phyloP scores from a whole-genome alignment of 1,140 invertebrate genomes.

The Temnothorax curvispinosus region DNA sequence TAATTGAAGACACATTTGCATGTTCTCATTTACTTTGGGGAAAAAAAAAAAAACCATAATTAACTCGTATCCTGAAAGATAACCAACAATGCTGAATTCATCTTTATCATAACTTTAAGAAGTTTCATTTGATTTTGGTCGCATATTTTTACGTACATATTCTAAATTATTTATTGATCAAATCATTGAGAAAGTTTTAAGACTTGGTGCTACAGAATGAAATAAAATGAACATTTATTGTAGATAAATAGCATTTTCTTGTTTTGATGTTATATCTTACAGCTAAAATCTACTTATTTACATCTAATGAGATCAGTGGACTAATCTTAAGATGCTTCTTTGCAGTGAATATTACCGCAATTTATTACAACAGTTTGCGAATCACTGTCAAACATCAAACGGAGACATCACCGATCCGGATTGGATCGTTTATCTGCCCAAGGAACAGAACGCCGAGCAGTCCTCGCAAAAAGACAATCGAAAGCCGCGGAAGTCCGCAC shows the following conservation, averaged over 20 bases:
- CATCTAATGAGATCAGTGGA: neutral
- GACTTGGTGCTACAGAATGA: neutral
- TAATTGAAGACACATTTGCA: neutral
- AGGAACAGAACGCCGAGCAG: constrained; percentile 67
- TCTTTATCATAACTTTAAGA: neutral
- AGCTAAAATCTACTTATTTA: neutral
- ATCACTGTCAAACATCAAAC: constrained; percentile 63
- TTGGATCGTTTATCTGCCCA: constrained; percentile 58
- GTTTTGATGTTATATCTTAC: neutral
- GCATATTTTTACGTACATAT: neutral
- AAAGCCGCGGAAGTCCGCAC: constrained; percentile 46
- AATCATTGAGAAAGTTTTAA: neutral
- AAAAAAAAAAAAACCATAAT: neutral
- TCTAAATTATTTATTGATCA: neutral
- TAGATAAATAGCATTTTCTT: neutral
- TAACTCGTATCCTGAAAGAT: neutral
- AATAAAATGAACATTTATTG: neutral
- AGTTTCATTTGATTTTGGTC: neutral
- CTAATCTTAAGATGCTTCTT: constrained; percentile 35
- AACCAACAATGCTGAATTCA: neutral
- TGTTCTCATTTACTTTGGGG: neutral
- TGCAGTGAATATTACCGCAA: constrained; percentile 78
- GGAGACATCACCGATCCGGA: constrained; percentile 32
- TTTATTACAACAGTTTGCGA: constrained; percentile 78
- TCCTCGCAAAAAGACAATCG: constrained; percentile 55